phyloP scores from a whole-genome alignment of 2,797 vertebrate genomes.

The Pangasius mekongensis region DNA sequence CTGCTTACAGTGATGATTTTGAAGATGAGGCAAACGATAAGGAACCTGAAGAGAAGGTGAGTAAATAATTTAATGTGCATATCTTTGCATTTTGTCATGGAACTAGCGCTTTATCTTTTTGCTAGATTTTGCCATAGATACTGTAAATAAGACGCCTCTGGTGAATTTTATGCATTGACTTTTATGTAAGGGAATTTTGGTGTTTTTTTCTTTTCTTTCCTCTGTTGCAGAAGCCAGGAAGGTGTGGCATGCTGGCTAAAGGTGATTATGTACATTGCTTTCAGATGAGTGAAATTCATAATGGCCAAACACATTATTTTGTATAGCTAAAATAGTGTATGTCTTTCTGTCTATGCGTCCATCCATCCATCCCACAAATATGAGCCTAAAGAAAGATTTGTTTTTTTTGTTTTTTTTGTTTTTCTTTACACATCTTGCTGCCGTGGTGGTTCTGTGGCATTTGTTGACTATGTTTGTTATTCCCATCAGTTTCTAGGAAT shows the following conservation, averaged over 20 bases:
- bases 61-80: neutral
- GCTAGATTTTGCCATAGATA: neutral
- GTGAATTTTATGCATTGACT: neutral
- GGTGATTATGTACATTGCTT: conserved; percentile 54
- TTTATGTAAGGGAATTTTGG: neutral
- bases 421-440: no score
- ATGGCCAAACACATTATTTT: neutral
- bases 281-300: neutral
- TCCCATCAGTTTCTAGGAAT: neutral
- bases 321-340: neutral
- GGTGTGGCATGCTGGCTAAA: conserved; percentile 67
- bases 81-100: neutral
- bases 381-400: neutral
- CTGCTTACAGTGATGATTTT: conserved; percentile 76
- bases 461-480: neutral
- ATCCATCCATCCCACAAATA: neutral
- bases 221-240: conserved; percentile 66
- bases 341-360: neutral
- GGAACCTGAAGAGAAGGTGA: conserved; percentile 60
- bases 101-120: neutral
- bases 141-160: neutral
- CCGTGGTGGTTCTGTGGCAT: neutral
- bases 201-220: neutral
- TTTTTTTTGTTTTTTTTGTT: neutral
- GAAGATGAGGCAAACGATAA: conserved; percentile 68